Base-by-base conservation (phyloP, 2,888 invertebrate genomes). In the Parnassius mnemosyne region DNA sequence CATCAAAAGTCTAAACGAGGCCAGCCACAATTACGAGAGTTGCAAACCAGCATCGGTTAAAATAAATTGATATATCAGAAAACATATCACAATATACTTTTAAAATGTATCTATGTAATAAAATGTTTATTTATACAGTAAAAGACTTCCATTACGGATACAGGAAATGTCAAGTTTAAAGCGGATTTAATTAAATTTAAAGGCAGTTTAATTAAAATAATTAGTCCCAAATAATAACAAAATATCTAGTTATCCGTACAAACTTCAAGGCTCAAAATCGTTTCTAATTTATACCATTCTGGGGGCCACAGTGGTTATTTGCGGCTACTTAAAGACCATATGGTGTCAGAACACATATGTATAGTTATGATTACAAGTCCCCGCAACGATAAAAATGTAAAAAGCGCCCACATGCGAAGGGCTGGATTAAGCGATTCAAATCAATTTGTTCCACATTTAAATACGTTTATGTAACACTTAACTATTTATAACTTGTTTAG, bases 351-450 rank as follows among this genome's bases (percentile, higher is more conserved):
- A 50, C 59, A 50, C 59, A 60, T 16, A 49, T 57, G 57, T 49
- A 47, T 53, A 47, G 47, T 46, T 60, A 41, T 53, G 47, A 57
- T 42, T 46, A 61, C 56, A 42, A 43, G 20, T 60, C 60, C 63
- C 60, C 63, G 52, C 60, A 53, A 57, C 47, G 63, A 56, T 61
- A 60, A 55, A 10, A 59, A 63, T 53, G 3, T 51, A n/a, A 61
- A 59, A 59, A 41, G 49, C 20, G 41, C 51, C 54, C 60, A 59
- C 55, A 59, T 54, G 60, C 60, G 42, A 53, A 9, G 58, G 43
- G 12, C 53, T 60, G 41, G 49, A 63, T 56, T 59, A 43, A 43
- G 13, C 41, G 9, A 41, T 51, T 41, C 10, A n/a, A 25, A 57
- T 61, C 41, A 46, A 63, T 25, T 47, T 41, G 47, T 34, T 47